Evolutionary conservation across 2,888 invertebrate species (phyloP).

Genomic region (Rhamnusium bicolor): DNA sequence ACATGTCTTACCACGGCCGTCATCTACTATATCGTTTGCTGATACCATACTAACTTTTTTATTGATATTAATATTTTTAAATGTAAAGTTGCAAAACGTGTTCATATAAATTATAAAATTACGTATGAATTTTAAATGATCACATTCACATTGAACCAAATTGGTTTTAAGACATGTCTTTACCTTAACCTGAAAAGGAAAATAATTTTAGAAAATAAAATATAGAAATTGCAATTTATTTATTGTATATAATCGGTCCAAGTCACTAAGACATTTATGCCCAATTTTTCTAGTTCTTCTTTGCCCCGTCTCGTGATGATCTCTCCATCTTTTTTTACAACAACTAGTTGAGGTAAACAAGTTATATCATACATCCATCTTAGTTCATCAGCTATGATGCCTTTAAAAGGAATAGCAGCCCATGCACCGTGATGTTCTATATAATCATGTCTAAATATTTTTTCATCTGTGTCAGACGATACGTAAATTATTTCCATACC

Average conservation of each 20-base stretch:
- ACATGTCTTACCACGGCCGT: too few relatives aligned
- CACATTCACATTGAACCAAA: too few relatives aligned
- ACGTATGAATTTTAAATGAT: too few relatives aligned
- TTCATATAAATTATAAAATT: too few relatives aligned
- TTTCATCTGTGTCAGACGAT: constrained; percentile 52
- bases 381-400: constrained; percentile 44
- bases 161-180: too few relatives aligned
- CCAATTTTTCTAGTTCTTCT: constrained; percentile 50
- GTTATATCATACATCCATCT: constrained; percentile 54
- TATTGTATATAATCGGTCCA: constrained; percentile 50
- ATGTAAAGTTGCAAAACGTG: too few relatives aligned
- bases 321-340: constrained; percentile 54
- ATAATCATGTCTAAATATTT: constrained; percentile 46
- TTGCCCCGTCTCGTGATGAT: constrained; percentile 53
- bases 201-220: not conserved
- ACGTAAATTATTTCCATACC: constrained; percentile 57
- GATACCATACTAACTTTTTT: too few relatives aligned
- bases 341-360: constrained; percentile 51
- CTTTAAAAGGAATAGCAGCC: constrained; percentile 53
- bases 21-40: too few relatives aligned
- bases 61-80: too few relatives aligned
- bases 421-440: constrained; percentile 55
- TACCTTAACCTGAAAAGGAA: too few relatives aligned
- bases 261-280: constrained; percentile 55
- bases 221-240: not conserved